Evolutionary conservation across 2,888 invertebrate genomes (phyloP).

Genomic region (Himalopsyche japonica): DNA sequence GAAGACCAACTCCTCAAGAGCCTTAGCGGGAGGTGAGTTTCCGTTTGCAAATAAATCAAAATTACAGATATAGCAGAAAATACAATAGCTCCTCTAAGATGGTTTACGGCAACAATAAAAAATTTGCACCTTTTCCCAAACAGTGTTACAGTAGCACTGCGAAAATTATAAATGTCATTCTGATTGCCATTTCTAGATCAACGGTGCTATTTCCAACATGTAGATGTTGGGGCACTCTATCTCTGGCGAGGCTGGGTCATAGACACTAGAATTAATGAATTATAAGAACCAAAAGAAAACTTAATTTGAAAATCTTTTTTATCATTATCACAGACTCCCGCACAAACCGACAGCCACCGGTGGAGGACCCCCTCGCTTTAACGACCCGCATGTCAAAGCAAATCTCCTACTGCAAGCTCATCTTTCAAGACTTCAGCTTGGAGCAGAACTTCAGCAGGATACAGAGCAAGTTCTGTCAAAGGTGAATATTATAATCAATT

Average conservation of each 20-base stretch:
- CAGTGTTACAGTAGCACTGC: too few relatives aligned
- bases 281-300: neutral
- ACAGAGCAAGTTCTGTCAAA: conserved; percentile 88
- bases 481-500: conserved; percentile 45
- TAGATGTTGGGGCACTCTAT: too few relatives aligned
- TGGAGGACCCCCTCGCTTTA: conserved; percentile 72
- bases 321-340: conserved; percentile 60
- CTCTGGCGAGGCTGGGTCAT: too few relatives aligned
- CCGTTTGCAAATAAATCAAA: neutral
- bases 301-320: neutral
- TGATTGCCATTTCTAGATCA: too few relatives aligned
- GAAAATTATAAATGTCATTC: too few relatives aligned
- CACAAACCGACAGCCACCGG: conserved; percentile 66
- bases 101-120: too few relatives aligned
- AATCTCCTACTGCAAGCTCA: conserved; percentile 95
- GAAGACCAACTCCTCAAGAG: conserved; percentile 86
- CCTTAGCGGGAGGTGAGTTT: conserved; percentile 67
- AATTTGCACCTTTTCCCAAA: too few relatives aligned
- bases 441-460: conserved; percentile 95
- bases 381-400: conserved; percentile 96
- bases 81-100: too few relatives aligned
- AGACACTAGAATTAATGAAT: too few relatives aligned
- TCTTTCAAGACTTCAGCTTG: conserved; percentile 88
- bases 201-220: too few relatives aligned
- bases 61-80: neutral